A percentile compares a stretch with the other conserved stretches of the same genome.
phyloP scores from a whole-genome alignment of 2,113 vertebrate species.

The Chascanopsetta lugubris region DNA sequence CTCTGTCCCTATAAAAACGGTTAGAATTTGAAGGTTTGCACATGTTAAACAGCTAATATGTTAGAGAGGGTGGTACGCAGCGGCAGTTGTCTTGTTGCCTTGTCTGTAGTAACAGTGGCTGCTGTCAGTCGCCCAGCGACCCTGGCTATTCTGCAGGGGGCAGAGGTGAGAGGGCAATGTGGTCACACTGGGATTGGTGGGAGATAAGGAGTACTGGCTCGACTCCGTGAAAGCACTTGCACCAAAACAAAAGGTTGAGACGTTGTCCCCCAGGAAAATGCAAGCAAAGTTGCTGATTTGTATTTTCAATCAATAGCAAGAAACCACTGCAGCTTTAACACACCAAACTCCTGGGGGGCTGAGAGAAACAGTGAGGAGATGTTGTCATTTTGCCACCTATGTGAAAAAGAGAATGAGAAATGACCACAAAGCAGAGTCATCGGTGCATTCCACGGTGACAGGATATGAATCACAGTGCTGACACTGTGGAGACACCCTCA shows the following conservation, averaged over 20 bases:
- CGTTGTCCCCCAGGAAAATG: slow-evolving; percentile 31
- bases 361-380: slow-evolving; percentile 20
- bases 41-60: slow-evolving; percentile 8
- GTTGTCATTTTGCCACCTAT: slow-evolving; percentile 42
- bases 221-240: slow-evolving; percentile 30
- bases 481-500: slow-evolving; percentile 37
- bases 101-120: slow-evolving; percentile 70
- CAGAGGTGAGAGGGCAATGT: slow-evolving; percentile 66
- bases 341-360: slow-evolving; percentile 36
- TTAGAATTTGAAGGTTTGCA: no score
- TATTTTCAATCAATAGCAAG: slow-evolving; percentile 31
- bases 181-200: slow-evolving; percentile 52
- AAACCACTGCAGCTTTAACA: slow-evolving; percentile 36
- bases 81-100: slow-evolving; percentile 26
- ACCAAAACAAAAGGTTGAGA: slow-evolving; percentile 52
- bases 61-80: slow-evolving; percentile 10
- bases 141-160: slow-evolving; percentile 59
- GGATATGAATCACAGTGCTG: slow-evolving; percentile 67
- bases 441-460: slow-evolving; percentile 49
- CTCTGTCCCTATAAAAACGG: no score
- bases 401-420: slow-evolving; percentile 41
- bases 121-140: slow-evolving; percentile 64
- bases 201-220: slow-evolving; percentile 35
- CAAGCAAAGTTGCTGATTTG: slow-evolving; percentile 55
- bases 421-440: slow-evolving; percentile 51